Conservation (phyloP, 2,113 vertebrate genomes). For the Salvelinus sp. region DNA sequence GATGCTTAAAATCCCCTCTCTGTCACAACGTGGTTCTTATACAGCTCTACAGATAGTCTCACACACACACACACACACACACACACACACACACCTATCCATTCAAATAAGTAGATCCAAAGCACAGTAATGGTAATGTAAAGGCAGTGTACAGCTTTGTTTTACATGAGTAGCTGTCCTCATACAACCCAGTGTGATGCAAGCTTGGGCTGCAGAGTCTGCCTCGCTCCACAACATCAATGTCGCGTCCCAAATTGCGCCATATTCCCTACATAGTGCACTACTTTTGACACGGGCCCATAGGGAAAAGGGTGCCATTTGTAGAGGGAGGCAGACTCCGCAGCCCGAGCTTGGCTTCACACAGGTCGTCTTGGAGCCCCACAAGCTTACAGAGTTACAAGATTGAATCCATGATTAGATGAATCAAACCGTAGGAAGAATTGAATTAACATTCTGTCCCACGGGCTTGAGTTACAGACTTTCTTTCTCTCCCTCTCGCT, state of each 20-base stretch:
- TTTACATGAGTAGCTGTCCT: no score
- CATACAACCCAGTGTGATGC: no score
- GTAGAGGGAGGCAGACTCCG: no score
- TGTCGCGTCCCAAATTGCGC: fast-evolving
- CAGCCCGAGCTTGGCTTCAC: no score
- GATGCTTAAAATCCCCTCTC: no score
- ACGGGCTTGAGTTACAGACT: slow-evolving; percentile 16
- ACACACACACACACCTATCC: slow-evolving; percentile 26
- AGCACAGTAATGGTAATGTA: no score
- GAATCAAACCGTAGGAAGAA: slow-evolving; percentile 39
- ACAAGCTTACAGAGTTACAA: slow-evolving; percentile 15
- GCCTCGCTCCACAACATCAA: no score
- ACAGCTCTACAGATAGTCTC: no score
- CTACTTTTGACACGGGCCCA: neutral
- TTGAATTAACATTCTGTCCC: slow-evolving; percentile 37
- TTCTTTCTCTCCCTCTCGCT: neutral
- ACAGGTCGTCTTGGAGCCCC: neutral
- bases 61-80: slow-evolving; percentile 7
- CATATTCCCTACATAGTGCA: no score
- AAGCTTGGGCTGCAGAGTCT: no score
- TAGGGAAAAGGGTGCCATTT: neutral
- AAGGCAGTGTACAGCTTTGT: neutral
- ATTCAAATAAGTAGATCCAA: neutral
- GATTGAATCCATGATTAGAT: slow-evolving; percentile 35
- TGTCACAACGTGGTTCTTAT: no score